A percentile compares a stretch with the other conserved stretches of the same genome.
phyloP scores from a whole-genome alignment of 1,140 invertebrate genomes.

The Drosophila seguyi region DNA sequence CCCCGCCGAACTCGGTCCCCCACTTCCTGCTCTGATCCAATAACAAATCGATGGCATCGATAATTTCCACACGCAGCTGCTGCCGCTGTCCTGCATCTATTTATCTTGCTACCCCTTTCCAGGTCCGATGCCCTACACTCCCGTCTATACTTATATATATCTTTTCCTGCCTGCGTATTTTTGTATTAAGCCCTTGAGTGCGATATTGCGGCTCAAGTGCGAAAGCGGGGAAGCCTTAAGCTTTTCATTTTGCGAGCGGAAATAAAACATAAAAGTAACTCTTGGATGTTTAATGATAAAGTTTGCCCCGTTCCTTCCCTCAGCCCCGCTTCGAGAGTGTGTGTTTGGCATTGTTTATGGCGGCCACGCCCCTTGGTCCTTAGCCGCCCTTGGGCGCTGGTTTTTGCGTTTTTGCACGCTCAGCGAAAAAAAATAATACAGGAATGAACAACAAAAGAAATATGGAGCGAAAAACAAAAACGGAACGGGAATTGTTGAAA shows the following conservation, averaged over 20 bases:
- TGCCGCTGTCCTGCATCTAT: constrained; percentile 75
- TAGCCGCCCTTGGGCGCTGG: constrained; percentile 34
- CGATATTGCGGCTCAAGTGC: constrained; percentile 79
- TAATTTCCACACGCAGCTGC: constrained; percentile 74
- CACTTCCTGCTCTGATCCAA: constrained; percentile 52
- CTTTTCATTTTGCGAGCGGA: constrained; percentile 65
- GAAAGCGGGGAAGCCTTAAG: constrained; percentile 61
- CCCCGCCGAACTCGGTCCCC: background rate
- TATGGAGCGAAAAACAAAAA: constrained; percentile 40
- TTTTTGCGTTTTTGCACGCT: constrained; percentile 71
- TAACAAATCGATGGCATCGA: constrained; percentile 75
- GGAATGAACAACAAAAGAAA: constrained; percentile 27
- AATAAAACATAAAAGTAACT: constrained; percentile 83
- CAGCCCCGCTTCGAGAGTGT: constrained; percentile 21
- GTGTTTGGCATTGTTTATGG: constrained; percentile 52
- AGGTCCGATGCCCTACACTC: constrained; percentile 4
- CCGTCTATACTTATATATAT: constrained; percentile 1
- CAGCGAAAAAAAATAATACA: constrained; percentile 50
- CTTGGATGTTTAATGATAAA: constrained; percentile 81
- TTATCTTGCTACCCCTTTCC: constrained; percentile 72
- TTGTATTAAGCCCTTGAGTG: constrained; percentile 79
- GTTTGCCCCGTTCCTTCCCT: constrained; percentile 36
- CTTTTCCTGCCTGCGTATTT: constrained; percentile 25
- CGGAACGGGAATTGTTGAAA: constrained; percentile 47
- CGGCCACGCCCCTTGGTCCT: constrained; percentile 38